phyloP scores from a whole-genome alignment of 2,888 invertebrate genomes.

The Leptura quadrifasciata region DNA sequence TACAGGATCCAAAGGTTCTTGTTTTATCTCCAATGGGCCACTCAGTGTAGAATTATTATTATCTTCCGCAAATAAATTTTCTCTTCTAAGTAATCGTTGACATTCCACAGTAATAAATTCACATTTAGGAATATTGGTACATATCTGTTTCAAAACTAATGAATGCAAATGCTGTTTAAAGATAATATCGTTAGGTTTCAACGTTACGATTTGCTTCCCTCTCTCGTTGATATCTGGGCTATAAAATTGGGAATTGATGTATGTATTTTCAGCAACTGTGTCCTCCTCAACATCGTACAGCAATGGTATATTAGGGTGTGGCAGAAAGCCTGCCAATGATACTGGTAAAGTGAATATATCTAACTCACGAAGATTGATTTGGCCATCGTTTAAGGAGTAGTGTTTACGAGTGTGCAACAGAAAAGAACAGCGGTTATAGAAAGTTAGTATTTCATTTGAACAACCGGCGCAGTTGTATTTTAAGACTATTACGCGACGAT shows the following conservation, averaged over 20 bases:
- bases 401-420: slow-evolving; percentile 69
- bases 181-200: slow-evolving; percentile 66
- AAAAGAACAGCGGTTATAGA: slow-evolving; percentile 71
- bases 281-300: slow-evolving; percentile 68
- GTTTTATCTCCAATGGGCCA: slow-evolving; percentile 37
- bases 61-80: slow-evolving; percentile 29
- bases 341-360: slow-evolving; percentile 65
- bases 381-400: slow-evolving; percentile 63
- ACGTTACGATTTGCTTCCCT: slow-evolving; percentile 63
- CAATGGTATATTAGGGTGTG: slow-evolving; percentile 64
- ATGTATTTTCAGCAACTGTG: slow-evolving; percentile 47
- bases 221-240: slow-evolving; percentile 56
- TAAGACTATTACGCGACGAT: slow-evolving; percentile 67
- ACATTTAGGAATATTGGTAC: slow-evolving; percentile 69
- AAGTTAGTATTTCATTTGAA: slow-evolving; percentile 57
- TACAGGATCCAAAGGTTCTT: slow-evolving; percentile 39
- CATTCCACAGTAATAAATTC: slow-evolving; percentile 63
- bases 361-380: slow-evolving; percentile 66
- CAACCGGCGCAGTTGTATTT: slow-evolving; percentile 68
- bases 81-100: slow-evolving; percentile 46
- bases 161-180: slow-evolving; percentile 56
- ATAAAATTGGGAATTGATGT: slow-evolving; percentile 69
- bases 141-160: slow-evolving; percentile 68
- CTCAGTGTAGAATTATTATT: not conserved
- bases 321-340: slow-evolving; percentile 69